These are phyloP conservation scores for Lasiurus cinereus DNA, from an alignment of 2,113 vertebrate genomes.

Conservation along the genomic window DNA sequence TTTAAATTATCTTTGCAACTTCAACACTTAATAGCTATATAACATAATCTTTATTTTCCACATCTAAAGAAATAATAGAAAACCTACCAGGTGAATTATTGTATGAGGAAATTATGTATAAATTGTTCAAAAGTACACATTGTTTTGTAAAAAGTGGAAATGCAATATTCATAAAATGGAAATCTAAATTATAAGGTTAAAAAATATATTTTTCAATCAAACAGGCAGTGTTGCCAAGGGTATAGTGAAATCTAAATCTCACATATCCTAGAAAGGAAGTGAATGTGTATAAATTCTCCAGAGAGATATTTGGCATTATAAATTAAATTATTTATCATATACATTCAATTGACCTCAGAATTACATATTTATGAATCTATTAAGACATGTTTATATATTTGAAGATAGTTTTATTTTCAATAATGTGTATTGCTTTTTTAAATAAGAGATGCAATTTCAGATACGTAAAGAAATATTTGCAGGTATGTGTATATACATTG, in stretches of 20 bases:
- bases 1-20: neutral
- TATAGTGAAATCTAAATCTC: neutral
- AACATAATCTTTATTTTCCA: conserved; percentile 43
- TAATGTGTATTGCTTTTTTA: neutral
- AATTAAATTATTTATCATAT: neutral
- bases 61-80: conserved; percentile 1
- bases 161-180: neutral
- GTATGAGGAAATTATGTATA: neutral
- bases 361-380: neutral
- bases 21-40: neutral
- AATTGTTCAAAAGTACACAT: neutral
- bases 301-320: neutral
- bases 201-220: neutral
- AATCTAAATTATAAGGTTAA: neutral
- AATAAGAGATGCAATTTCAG: neutral
- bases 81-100: neutral
- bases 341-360: neutral
- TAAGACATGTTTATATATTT: neutral
- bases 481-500: neutral
- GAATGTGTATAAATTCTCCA: neutral
- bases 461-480: neutral
- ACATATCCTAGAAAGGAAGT: neutral
- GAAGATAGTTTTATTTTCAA: neutral
- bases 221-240: neutral
- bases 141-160: neutral